These are phyloP conservation scores for Zygogramma bicolorata DNA, from an alignment of 2,888 invertebrate genomes.

Conservation along the genomic window DNA sequence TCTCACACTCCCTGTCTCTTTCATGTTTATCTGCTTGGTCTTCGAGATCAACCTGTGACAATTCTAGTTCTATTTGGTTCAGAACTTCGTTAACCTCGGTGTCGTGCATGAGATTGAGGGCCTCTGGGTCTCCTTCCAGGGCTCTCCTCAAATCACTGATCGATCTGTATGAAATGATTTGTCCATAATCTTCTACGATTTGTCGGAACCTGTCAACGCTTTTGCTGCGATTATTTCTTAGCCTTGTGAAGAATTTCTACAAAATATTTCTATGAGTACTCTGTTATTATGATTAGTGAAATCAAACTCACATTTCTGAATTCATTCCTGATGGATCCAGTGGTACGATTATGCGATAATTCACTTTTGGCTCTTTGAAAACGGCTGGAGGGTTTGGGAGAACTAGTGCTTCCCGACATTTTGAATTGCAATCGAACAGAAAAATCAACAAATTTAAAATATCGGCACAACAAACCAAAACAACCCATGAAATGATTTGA, in stretches of 20 bases:
- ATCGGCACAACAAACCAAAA: not conserved
- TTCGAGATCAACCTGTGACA: slow-evolving; percentile 44
- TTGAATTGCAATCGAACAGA: not conserved
- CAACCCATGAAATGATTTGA: too few species aligned
- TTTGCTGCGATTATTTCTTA: slow-evolving; percentile 45
- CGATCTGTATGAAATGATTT: slow-evolving; percentile 39
- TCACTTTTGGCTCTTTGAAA: slow-evolving; percentile 38
- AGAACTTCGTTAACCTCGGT: slow-evolving; percentile 53
- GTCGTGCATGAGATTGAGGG: slow-evolving; percentile 45
- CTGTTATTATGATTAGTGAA: too few species aligned
- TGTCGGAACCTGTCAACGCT: slow-evolving; percentile 50
- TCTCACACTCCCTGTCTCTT: slow-evolving; percentile 46
- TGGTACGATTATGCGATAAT: slow-evolving; percentile 25
- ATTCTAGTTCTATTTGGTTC: slow-evolving; percentile 52
- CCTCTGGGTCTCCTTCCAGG: slow-evolving; percentile 44
- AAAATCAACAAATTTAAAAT: slow-evolving; percentile 1
- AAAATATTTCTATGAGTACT: slow-evolving; percentile 13
- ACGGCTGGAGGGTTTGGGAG: slow-evolving; percentile 18
- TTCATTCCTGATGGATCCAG: slow-evolving; percentile 31
- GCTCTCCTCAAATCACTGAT: slow-evolving; percentile 43
- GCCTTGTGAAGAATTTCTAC: slow-evolving; percentile 47
- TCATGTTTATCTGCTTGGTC: slow-evolving; percentile 45
- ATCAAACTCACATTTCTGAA: slow-evolving; percentile 38
- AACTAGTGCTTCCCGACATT: slow-evolving; percentile 29
- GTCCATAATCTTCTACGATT: slow-evolving; percentile 45